These are phyloP conservation scores for Tipula helvola DNA, from an alignment of 2,888 invertebrate species.

Conservation along the genomic window DNA sequence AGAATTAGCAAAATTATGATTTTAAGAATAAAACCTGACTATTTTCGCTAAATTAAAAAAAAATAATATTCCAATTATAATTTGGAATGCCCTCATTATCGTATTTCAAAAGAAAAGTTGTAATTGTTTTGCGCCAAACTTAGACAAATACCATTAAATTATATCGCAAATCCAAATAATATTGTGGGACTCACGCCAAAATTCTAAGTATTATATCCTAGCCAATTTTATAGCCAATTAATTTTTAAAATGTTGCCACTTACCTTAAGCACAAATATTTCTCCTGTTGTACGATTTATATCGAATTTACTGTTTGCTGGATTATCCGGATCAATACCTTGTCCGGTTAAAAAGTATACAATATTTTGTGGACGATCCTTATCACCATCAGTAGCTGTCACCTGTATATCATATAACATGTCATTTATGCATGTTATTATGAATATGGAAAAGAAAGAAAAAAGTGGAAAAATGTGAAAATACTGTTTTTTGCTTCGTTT, in stretches of 20 bases:
- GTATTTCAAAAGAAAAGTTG: no score
- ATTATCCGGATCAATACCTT: slow-evolving; percentile 91
- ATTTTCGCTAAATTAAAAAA: no score
- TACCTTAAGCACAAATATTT: slow-evolving; percentile 91
- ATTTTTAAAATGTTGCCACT: slow-evolving; percentile 22
- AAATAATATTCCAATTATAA: no score
- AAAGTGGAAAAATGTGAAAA: background rate
- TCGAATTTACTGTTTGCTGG: slow-evolving; percentile 93
- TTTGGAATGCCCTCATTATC: no score
- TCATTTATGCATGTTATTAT: background rate
- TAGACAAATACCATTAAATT: no score
- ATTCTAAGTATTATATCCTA: no score
- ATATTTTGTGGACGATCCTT: slow-evolving; percentile 90
- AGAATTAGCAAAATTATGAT: no score
- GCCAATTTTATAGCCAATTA: no score
- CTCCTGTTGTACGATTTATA: slow-evolving; percentile 89
- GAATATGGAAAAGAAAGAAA: slow-evolving; percentile 5
- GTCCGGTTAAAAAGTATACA: slow-evolving; percentile 89
- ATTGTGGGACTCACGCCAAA: no score
- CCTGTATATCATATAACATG: slow-evolving; percentile 43
- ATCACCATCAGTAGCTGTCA: slow-evolving; percentile 91
- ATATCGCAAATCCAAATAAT: no score
- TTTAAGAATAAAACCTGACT: no score
- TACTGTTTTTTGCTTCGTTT: background rate
- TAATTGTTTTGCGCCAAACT: no score